Evolutionary conservation across 2,888 invertebrate genomes (phyloP).

Genomic region (Melinaea menophilus): DNA sequence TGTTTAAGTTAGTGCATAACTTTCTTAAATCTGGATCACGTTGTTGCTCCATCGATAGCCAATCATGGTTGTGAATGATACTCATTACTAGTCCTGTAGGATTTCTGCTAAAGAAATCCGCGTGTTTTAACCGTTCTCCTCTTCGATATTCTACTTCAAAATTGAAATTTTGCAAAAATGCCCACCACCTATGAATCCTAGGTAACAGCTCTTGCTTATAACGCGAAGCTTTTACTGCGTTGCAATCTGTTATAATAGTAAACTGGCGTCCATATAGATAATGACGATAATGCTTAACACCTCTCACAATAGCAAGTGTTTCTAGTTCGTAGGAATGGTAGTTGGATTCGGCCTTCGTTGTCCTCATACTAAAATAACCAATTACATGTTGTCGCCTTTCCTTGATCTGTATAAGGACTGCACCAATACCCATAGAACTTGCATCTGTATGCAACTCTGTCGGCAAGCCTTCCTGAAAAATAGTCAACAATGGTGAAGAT

Average conservation of each 20-base stretch:
- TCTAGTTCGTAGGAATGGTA: too few relatives aligned
- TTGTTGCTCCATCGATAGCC: conserved; percentile 11
- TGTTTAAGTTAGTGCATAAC: too few relatives aligned
- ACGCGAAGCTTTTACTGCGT: conserved; percentile 35
- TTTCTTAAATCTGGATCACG: conserved; percentile 19
- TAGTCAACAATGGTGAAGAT: conserved; percentile 9
- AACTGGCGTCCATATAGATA: too few relatives aligned
- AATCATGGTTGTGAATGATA: neutral
- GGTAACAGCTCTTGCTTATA: conserved; percentile 37
- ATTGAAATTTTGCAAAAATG: conserved; percentile 33
- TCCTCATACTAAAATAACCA: conserved; percentile 26
- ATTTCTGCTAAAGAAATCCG: too few relatives aligned
- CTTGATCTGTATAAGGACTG: conserved; percentile 19
- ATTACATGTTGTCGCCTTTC: conserved; percentile 16
- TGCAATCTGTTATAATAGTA: too few relatives aligned
- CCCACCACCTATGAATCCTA: conserved; percentile 27
- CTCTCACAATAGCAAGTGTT: too few relatives aligned
- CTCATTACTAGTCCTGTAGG: conserved; percentile 18
- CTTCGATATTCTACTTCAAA: conserved; percentile 31
- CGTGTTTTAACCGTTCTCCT: too few relatives aligned
- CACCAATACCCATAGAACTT: conserved; percentile 31
- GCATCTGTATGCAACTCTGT: conserved; percentile 31
- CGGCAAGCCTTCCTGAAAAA: conserved; percentile 13
- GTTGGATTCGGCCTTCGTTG: conserved; percentile 27
- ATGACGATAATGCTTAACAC: too few relatives aligned